Evolutionary conservation across 2,888 invertebrate genomes (phyloP).

Genomic region (Catocala nupta): DNA sequence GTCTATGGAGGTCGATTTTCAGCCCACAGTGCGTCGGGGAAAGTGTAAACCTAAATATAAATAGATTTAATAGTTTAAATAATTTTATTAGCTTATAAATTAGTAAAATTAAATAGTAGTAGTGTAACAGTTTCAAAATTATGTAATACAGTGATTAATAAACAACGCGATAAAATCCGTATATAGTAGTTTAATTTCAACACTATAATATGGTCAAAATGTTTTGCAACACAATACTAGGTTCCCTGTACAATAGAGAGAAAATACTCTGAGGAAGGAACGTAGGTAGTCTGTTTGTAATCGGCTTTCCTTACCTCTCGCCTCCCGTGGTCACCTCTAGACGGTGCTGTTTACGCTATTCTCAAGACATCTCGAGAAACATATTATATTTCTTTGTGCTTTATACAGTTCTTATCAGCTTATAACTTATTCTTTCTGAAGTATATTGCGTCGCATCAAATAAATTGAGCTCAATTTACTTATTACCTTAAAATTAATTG

Average conservation of each 20-base stretch:
- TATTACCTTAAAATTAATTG: slow-evolving; percentile 28
- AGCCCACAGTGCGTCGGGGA: no score
- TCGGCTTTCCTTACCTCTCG: slow-evolving; percentile 75
- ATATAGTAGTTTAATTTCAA: no score
- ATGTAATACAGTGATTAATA: no score
- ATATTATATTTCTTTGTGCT: slow-evolving; percentile 31
- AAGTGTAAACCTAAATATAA: no score
- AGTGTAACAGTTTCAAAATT: no score
- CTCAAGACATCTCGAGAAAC: slow-evolving; percentile 21
- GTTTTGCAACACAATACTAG: slow-evolving; percentile 52
- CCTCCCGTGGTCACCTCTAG: slow-evolving; percentile 52
- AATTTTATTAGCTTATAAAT: no score
- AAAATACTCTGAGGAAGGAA: slow-evolving; percentile 64
- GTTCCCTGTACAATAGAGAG: slow-evolving; percentile 61
- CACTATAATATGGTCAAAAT: slow-evolving; percentile 45
- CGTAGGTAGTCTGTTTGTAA: slow-evolving; percentile 73
- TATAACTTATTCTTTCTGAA: slow-evolving; percentile 25
- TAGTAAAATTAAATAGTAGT: no score
- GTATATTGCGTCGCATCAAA: slow-evolving; percentile 7
- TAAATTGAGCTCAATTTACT: slow-evolving; percentile 22
- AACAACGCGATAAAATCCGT: no score
- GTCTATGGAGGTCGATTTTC: no score
- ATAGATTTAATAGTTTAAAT: no score
- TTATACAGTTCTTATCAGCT: slow-evolving; percentile 22
- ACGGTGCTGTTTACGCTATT: slow-evolving; percentile 38